Conservation (phyloP, 92 coral and sea anemone genomes). For the Umimayanthus kanabou region DNA sequence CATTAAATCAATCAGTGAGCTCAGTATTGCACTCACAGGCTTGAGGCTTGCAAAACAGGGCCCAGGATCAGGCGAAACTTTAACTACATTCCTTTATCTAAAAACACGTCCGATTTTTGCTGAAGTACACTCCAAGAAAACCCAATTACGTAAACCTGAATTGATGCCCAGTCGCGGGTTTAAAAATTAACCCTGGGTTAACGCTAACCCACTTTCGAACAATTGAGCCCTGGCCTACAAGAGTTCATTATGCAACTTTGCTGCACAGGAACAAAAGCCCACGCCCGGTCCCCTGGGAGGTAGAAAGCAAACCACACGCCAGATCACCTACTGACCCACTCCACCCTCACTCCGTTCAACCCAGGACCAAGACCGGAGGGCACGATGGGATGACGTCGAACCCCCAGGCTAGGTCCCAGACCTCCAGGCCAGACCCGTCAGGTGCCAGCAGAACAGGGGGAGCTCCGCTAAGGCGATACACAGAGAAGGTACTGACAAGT, state of each 20-base stretch:
- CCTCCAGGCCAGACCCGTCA: slow-evolving; percentile 83
- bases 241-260: not conserved
- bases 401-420: slow-evolving; percentile 96
- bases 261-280: slow-evolving; percentile 64
- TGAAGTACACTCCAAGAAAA: too few relatives aligned
- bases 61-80: too few relatives aligned
- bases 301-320: slow-evolving; percentile 88
- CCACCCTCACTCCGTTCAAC: slow-evolving; percentile 93
- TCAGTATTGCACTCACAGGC: too few relatives aligned
- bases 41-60: too few relatives aligned
- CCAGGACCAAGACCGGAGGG: slow-evolving; percentile 90
- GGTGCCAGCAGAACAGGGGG: slow-evolving; percentile 83
- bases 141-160: too few relatives aligned
- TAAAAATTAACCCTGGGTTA: too few relatives aligned
- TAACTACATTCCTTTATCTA: too few relatives aligned
- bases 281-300: slow-evolving; percentile 73
- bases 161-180: too few relatives aligned
- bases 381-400: slow-evolving; percentile 90
- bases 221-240: too few relatives aligned
- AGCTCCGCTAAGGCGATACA: slow-evolving; percentile 70
- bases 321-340: slow-evolving; percentile 88
- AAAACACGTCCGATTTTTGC: too few relatives aligned
- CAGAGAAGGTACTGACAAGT: slow-evolving; percentile 57
- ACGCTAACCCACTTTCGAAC: too few relatives aligned
- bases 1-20: too few relatives aligned